phyloP scores from a whole-genome alignment of 2,797 vertebrate species.

The Tympanoctomys barrerae region DNA sequence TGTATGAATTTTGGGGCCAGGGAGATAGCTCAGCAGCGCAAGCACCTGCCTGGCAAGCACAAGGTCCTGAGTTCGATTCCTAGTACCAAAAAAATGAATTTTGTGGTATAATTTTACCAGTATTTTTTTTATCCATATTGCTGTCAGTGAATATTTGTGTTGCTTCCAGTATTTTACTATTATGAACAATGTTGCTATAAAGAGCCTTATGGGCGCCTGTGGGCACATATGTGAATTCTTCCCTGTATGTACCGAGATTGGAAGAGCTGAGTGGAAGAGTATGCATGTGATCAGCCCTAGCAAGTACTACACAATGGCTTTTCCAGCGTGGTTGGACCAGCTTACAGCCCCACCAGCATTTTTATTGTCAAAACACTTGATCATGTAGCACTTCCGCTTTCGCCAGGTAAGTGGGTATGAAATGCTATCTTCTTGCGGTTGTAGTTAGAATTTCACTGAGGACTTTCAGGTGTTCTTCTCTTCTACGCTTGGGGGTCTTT shows the following conservation, averaged over 20 bases:
- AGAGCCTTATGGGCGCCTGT: background rate
- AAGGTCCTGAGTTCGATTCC: too few species aligned
- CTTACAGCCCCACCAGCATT: background rate
- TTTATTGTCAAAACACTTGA: background rate
- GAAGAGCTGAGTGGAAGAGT: background rate
- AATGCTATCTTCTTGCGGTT: background rate
- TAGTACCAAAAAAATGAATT: background rate
- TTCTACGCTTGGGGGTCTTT: background rate
- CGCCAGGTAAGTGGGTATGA: background rate
- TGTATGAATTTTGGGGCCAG: too few species aligned
- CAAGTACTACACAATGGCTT: background rate
- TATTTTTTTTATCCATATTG: background rate
- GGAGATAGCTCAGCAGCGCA: too few species aligned
- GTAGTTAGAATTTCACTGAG: background rate
- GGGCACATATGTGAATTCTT: background rate
- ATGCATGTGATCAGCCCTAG: background rate
- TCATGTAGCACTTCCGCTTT: background rate
- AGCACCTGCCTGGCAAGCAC: too few species aligned
- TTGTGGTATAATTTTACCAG: background rate
- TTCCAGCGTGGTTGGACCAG: background rate
- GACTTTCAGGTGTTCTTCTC: background rate
- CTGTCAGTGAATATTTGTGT: background rate
- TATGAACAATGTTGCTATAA: background rate
- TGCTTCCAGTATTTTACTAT: background rate
- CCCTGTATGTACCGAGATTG: background rate